A percentile compares a stretch with the other conserved stretches of the same genome.
Evolutionary conservation across 2,888 invertebrate genomes (phyloP).

Genomic region (Cosmorhoe ocellata): DNA sequence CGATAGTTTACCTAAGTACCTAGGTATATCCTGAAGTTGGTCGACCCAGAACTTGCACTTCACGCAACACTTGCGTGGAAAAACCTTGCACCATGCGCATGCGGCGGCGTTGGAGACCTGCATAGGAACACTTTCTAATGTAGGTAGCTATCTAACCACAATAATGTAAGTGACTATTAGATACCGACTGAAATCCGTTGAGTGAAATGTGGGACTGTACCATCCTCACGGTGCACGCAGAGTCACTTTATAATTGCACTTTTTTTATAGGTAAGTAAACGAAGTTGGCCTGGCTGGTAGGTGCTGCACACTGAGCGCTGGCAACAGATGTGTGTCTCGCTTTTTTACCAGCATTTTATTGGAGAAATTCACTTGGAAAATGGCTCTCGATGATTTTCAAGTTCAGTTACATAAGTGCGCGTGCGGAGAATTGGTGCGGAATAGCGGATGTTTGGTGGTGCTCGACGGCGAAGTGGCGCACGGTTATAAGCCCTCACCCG

Average conservation of each 20-base stretch:
- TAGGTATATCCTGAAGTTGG: conserved; percentile 45
- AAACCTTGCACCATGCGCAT: conserved; percentile 54
- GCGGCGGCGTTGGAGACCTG: conserved; percentile 48
- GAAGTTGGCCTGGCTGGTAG: conserved; percentile 32
- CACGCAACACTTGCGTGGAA: conserved; percentile 32
- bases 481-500: conserved; percentile 78
- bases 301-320: conserved; percentile 50
- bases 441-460: conserved; percentile 82
- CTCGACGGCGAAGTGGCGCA: conserved; percentile 74
- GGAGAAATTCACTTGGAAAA: conserved; percentile 83
- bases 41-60: conserved; percentile 41
- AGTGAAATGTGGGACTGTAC: conserved; percentile 65
- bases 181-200: conserved; percentile 52
- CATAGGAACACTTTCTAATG: conserved; percentile 39
- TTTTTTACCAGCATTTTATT: conserved; percentile 80
- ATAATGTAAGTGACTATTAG: conserved; percentile 23
- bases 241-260: conserved; percentile 57
- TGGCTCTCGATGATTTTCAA: conserved; percentile 81
- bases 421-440: conserved; percentile 82
- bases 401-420: conserved; percentile 82
- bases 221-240: conserved; percentile 59
- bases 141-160: too few relatives aligned
- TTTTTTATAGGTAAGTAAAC: conserved; percentile 40
- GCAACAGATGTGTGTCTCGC: conserved; percentile 68
- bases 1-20: conserved; percentile 28